Conservation (phyloP, 2,113 vertebrate species). For the Tangachromis dhanisi region DNA sequence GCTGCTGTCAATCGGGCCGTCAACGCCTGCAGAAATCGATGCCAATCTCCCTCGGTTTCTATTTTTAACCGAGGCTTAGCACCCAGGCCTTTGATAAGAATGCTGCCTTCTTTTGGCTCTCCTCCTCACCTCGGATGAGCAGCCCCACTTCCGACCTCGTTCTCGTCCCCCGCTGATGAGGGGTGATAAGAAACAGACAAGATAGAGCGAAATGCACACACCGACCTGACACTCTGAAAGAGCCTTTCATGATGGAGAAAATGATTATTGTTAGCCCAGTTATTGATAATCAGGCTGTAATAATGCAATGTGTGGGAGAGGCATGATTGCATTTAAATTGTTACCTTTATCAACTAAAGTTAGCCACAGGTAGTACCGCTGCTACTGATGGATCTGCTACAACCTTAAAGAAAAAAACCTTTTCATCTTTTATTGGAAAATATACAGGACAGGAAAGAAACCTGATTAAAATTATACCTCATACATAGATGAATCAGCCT, state of each 20-base stretch:
- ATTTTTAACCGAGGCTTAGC: slow-evolving; percentile 63
- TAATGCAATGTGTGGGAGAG: not conserved
- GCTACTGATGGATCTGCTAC: not conserved
- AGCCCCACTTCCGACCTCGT: slow-evolving; percentile 1
- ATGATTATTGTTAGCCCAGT: slow-evolving; percentile 21
- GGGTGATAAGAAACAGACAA: slow-evolving; percentile 48
- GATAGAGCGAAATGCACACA: slow-evolving; percentile 43
- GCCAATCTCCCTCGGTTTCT: slow-evolving; percentile 65
- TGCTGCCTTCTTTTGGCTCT: slow-evolving; percentile 44
- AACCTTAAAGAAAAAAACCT: not conserved
- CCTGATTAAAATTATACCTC: not conserved
- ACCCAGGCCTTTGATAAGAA: slow-evolving; percentile 62
- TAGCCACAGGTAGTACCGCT: not conserved
- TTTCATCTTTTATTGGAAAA: not conserved
- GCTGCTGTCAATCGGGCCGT: slow-evolving; percentile 67
- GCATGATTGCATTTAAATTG: slow-evolving; percentile 1
- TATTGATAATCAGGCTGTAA: not conserved
- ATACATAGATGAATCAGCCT: not conserved
- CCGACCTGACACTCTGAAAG: slow-evolving; percentile 10
- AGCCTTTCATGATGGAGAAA: slow-evolving; percentile 28
- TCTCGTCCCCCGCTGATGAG: slow-evolving; percentile 42
- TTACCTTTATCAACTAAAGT: not conserved
- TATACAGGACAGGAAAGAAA: not conserved
- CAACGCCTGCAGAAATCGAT: slow-evolving; percentile 68
- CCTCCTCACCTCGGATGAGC: slow-evolving; percentile 45